phyloP scores from a whole-genome alignment of 2,113 vertebrate genomes.

The Callipepla californica region DNA sequence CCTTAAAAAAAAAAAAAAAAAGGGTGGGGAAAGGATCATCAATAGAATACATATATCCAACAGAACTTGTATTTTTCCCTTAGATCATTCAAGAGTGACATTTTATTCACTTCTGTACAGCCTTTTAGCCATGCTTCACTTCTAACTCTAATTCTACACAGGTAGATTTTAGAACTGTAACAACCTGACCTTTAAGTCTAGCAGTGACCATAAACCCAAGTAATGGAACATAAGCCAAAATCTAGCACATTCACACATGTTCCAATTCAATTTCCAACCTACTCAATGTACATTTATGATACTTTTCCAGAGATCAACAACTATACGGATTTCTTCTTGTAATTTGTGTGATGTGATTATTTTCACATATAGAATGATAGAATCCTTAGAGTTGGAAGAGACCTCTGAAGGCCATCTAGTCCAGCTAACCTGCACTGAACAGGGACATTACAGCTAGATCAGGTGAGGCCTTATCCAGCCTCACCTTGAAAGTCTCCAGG shows the following conservation, averaged over 20 bases:
- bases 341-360: conserved; percentile 57
- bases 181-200: background rate
- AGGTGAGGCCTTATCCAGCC: no score
- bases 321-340: conserved; percentile 34
- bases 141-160: background rate
- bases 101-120: background rate
- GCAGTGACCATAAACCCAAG: background rate
- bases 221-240: background rate
- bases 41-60: background rate
- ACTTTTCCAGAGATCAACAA: conserved; percentile 23
- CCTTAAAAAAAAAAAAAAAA: background rate
- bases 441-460: no score
- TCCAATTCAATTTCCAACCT: background rate
- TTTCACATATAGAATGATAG: conserved; percentile 20
- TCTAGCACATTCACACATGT: background rate
- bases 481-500: no score
- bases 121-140: background rate
- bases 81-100: background rate
- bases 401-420: no score
- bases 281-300: background rate
- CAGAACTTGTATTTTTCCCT: background rate
- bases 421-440: no score
- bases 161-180: background rate
- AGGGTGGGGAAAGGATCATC: background rate
- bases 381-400: no score